Percentiles rank a stretch among this genome's conserved stretches.
phyloP scores from a whole-genome alignment of 37 sponge, comb jelly and placozoan species.

The Axinella damicornis region DNA sequence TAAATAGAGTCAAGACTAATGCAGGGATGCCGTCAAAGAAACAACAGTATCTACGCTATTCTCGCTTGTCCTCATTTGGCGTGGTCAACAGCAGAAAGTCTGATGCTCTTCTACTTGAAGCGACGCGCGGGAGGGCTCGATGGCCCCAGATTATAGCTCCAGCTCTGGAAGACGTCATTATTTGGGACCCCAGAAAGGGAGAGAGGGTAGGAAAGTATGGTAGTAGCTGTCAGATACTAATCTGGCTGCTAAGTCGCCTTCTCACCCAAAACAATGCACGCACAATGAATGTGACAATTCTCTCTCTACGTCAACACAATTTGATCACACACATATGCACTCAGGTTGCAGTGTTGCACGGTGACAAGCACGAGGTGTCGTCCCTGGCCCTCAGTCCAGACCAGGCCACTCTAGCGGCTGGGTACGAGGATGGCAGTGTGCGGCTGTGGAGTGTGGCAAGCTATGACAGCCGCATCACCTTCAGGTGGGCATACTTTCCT shows the following conservation, averaged over 20 bases:
- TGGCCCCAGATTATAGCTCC: conserved; percentile 54
- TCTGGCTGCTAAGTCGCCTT: no score
- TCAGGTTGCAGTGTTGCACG: conserved; percentile 24
- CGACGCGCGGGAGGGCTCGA: not conserved
- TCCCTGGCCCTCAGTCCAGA: conserved; percentile 35
- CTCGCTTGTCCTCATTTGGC: conserved; percentile 54
- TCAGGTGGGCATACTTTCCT: conserved; percentile 43
- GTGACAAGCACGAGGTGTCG: conserved; percentile 73
- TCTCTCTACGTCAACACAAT: no score
- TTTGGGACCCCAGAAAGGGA: conserved; percentile 84
- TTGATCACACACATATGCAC: no score
- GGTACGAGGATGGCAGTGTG: conserved; percentile 66
- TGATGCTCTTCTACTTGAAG: conserved; percentile 40
- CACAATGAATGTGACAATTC: no score
- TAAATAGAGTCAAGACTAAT: no score
- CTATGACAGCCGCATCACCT: conserved; percentile 32
- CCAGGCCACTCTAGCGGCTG: conserved; percentile 62
- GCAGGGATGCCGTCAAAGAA: conserved; percentile 76
- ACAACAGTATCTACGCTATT: conserved; percentile 88
- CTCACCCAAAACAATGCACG: no score
- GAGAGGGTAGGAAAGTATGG: conserved; percentile 35
- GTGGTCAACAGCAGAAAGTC: conserved; percentile 71
- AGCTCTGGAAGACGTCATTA: conserved; percentile 82
- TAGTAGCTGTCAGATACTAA: no score
- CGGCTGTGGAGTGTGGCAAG: conserved; percentile 47